A percentile compares a stretch with the other conserved stretches of the same genome.
These are phyloP conservation scores for Octonoba sinensis DNA, from an alignment of 2,888 invertebrate species.

Conservation along the genomic window DNA sequence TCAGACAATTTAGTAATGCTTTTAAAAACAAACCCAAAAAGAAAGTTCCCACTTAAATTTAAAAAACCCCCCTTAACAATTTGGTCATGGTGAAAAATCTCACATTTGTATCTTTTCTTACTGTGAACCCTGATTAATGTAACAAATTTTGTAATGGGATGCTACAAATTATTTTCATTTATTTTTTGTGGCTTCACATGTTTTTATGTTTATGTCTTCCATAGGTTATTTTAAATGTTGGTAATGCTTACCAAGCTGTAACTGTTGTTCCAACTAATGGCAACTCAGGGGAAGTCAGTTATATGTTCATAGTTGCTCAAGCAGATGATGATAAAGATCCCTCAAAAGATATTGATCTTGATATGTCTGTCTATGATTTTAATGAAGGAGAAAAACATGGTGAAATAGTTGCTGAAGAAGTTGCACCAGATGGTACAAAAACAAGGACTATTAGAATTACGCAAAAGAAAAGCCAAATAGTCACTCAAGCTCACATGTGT, in stretches of 20 bases:
- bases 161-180: no score
- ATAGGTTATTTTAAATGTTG: slow-evolving; percentile 70
- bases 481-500: slow-evolving; percentile 83
- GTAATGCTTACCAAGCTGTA: slow-evolving; percentile 82
- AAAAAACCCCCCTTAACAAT: no score
- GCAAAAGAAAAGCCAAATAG: slow-evolving; percentile 77
- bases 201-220: slow-evolving; percentile 12
- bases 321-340: slow-evolving; percentile 73
- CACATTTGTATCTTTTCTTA: no score
- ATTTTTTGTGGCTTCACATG: no score
- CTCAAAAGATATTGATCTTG: slow-evolving; percentile 74
- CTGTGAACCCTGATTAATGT: no score
- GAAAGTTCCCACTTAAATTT: no score
- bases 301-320: slow-evolving; percentile 84
- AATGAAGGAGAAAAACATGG: slow-evolving; percentile 78
- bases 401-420: slow-evolving; percentile 75
- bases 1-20: no score
- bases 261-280: slow-evolving; percentile 86
- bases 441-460: slow-evolving; percentile 75
- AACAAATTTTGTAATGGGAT: no score
- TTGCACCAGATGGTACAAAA: slow-evolving; percentile 56
- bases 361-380: slow-evolving; percentile 82
- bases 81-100: no score
- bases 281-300: slow-evolving; percentile 85
- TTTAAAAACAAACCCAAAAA: no score